phyloP scores from a whole-genome alignment of 2,888 invertebrate genomes.

The Loripinus fragilis region DNA sequence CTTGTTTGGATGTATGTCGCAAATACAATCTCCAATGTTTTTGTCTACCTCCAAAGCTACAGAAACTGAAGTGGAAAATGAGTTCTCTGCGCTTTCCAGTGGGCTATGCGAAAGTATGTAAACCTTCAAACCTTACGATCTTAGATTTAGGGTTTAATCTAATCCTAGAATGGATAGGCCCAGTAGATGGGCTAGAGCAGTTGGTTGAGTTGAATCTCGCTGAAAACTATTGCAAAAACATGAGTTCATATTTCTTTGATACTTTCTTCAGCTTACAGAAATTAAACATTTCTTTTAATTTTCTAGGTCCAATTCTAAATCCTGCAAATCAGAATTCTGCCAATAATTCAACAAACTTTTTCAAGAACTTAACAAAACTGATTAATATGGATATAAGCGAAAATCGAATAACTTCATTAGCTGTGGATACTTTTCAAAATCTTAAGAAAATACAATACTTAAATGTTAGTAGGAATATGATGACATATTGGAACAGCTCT shows the following conservation, averaged over 20 bases:
- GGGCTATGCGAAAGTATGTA: constrained; percentile 12
- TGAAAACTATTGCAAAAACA: constrained; percentile 32
- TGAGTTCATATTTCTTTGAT: constrained; percentile 32
- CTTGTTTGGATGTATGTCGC: neutral
- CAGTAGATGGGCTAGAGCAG: constrained; percentile 37
- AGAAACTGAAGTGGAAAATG: constrained; percentile 25
- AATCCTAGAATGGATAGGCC: constrained; percentile 28
- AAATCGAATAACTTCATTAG: neutral
- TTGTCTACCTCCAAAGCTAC: neutral
- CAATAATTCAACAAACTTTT: neutral
- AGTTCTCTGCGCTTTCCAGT: constrained; percentile 33
- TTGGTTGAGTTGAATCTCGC: constrained; percentile 45
- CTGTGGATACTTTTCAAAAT: neutral
- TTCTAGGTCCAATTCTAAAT: constrained; percentile 19
- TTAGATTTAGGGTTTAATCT: constrained; percentile 49
- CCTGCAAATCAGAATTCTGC: neutral
- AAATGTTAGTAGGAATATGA: neutral
- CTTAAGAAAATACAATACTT: neutral
- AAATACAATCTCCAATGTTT: neutral
- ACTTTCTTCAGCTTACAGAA: constrained; percentile 21
- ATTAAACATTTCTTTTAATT: constrained; percentile 40
- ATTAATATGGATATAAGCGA: constrained; percentile 18
- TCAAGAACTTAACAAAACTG: constrained; percentile 22
- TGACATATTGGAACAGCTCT: neutral
- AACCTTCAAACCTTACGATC: constrained; percentile 17